phyloP scores from a whole-genome alignment of 2,113 vertebrate species.

The Malurus elegans region DNA sequence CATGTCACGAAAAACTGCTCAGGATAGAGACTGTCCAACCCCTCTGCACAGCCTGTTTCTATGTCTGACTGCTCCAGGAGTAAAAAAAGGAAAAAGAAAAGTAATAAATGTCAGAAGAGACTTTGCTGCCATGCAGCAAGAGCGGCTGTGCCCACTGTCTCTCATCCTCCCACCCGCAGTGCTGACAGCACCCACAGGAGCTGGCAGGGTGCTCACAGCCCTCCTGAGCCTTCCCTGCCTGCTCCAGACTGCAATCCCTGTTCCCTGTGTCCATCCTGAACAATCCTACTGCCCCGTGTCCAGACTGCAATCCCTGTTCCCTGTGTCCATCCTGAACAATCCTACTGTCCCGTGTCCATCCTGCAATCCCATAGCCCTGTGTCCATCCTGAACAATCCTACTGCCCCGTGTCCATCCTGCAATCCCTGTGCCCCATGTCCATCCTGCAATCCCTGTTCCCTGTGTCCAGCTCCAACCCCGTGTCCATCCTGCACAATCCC shows the following conservation, averaged over 20 bases:
- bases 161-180: neutral
- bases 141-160: neutral
- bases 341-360: too few species aligned
- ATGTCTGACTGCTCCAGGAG: neutral
- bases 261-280: neutral
- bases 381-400: too few species aligned
- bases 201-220: neutral
- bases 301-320: too few species aligned
- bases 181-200: accelerated
- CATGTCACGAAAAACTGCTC: neutral
- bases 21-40: neutral
- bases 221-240: neutral
- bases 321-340: too few species aligned
- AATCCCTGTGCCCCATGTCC: too few species aligned
- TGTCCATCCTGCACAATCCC: too few species aligned
- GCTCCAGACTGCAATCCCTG: neutral
- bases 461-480: too few species aligned
- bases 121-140: neutral
- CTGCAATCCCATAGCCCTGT: too few species aligned
- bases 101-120: neutral
- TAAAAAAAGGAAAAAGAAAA: too few species aligned
- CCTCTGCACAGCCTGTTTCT: neutral
- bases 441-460: too few species aligned
- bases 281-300: neutral
- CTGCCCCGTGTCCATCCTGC: too few species aligned